Evolutionary conservation across 2,888 invertebrate genomes (phyloP), one percentile per base, ranked within the genome.

Genomic region (Steinernema carpocapsae): DNA sequence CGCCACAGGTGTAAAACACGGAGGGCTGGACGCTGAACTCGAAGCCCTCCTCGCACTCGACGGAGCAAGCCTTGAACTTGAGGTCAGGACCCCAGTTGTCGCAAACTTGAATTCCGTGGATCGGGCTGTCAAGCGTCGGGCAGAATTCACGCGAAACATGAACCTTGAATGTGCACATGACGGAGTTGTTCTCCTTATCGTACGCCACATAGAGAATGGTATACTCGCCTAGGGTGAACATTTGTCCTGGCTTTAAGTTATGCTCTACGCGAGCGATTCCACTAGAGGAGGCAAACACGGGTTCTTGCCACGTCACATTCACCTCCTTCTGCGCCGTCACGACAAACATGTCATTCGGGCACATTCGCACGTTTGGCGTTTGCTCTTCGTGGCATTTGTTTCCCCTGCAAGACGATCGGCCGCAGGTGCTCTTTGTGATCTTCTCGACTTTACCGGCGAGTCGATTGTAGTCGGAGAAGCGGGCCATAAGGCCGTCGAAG

Each of bases 11-110:
- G 88, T 95, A 97, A 91, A 97, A 97, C 82, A 94, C 93, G 0
- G 97, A 95, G n/a, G 95, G 93, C 74, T 92, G 92, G 87, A 94
- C 93, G 0, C 95, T 94, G 90, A 97, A 97, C 81, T 83, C 84
- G 64, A 80, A 83, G 32, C 87, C 86, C 73, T 86, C 82, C 26
- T 84, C 79, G 79, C 89, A 89, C 52, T 84, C 83, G 17, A 89
- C 94, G 89, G 94, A 94, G 88, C 96, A 97, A 0, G 95, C 86
- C 93, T 89, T 82, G 78, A 81, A 87, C 73, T 79, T 80, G 52
- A 95, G 94, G 73, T 94, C 94, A 1, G 95, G 94, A 70, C 96
- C 96, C 95, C 95, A 96, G 86, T 94, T 94, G 83, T 94, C 94
- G 88, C 96, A 96, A 6, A 92, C 92, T 89, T 95, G 95, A 42